Evolutionary conservation across 2,113 vertebrate genomes (phyloP).

Genomic region (Pangasianodon hypophthalmus): DNA sequence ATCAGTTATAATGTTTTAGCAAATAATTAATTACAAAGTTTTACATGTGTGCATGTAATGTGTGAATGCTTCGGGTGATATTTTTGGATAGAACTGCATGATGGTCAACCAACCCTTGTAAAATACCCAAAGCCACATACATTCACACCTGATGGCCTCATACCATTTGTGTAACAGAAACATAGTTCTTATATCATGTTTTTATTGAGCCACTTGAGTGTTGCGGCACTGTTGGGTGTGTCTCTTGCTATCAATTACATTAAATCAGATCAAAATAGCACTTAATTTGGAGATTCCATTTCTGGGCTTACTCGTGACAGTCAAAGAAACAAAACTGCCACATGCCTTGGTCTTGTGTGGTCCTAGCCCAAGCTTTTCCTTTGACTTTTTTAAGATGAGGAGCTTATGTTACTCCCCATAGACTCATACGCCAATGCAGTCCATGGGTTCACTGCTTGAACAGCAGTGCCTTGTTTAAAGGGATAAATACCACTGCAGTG

Average conservation of each 20-base stretch:
- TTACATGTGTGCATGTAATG: not conserved
- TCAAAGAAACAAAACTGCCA: not conserved
- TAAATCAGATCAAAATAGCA: constrained; percentile 21
- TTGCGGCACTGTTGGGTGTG: constrained; percentile 15
- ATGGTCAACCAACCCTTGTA: not conserved
- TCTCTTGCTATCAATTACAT: constrained; percentile 19
- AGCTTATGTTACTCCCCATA: constrained; percentile 44
- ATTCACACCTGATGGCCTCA: not conserved
- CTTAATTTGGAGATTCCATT: not conserved
- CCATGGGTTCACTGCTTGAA: constrained; percentile 23
- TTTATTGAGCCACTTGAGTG: not conserved
- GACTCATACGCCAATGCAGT: constrained; percentile 50
- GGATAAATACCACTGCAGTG: constrained; percentile 51
- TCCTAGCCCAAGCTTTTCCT: not conserved
- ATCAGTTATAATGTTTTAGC: not conserved
- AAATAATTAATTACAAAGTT: not conserved
- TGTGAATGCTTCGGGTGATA: not conserved
- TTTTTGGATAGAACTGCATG: not conserved
- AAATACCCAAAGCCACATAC: not conserved
- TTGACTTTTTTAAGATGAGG: constrained; percentile 3
- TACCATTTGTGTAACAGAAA: not conserved
- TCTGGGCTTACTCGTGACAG: not conserved
- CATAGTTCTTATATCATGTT: not conserved
- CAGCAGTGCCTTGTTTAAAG: constrained; percentile 41
- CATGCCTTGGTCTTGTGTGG: not conserved